Evolutionary conservation across 2,888 invertebrate genomes (phyloP).

Genomic region (Andrena dorsata): DNA sequence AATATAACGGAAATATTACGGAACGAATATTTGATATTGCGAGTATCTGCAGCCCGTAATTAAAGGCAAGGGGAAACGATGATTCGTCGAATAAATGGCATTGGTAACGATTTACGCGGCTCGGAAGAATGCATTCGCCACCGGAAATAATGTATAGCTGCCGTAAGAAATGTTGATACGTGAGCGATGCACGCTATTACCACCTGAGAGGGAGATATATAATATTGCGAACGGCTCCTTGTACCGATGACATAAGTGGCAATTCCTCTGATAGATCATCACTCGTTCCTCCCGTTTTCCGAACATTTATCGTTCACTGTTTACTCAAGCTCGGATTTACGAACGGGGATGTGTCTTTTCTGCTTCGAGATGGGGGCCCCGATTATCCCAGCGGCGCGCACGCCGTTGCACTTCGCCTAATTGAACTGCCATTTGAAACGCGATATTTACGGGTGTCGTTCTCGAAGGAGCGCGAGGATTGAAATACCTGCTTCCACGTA

Average conservation of each 20-base stretch:
- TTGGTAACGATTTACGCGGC: constrained; percentile 61
- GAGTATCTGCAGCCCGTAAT: constrained; percentile 23
- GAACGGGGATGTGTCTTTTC: constrained; percentile 50
- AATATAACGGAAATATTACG: constrained; percentile 28
- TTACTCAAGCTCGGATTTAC: constrained; percentile 65
- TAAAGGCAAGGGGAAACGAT: constrained; percentile 24
- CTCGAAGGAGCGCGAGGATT: not conserved
- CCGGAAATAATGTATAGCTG: constrained; percentile 60
- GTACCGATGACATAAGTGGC: constrained; percentile 72
- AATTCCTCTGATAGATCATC: constrained; percentile 77
- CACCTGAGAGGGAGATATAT: constrained; percentile 33
- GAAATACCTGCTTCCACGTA: not conserved
- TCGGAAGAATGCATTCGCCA: constrained; percentile 41
- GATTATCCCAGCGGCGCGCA: not conserved
- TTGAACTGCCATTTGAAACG: constrained; percentile 56
- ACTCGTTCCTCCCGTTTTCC: constrained; percentile 46
- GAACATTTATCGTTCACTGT: constrained; percentile 58
- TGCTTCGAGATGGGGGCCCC: constrained; percentile 5
- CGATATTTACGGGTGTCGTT: constrained; percentile 59
- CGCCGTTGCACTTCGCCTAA: constrained; percentile 54
- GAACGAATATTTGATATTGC: not conserved
- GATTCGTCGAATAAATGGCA: constrained; percentile 42
- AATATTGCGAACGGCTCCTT: constrained; percentile 38
- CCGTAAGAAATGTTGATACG: constrained; percentile 64
- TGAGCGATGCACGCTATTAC: constrained; percentile 68